Evolutionary conservation across 2,888 invertebrate species (phyloP), one percentile per base, ranked within the genome.

Genomic region (Eulithis prunata): DNA sequence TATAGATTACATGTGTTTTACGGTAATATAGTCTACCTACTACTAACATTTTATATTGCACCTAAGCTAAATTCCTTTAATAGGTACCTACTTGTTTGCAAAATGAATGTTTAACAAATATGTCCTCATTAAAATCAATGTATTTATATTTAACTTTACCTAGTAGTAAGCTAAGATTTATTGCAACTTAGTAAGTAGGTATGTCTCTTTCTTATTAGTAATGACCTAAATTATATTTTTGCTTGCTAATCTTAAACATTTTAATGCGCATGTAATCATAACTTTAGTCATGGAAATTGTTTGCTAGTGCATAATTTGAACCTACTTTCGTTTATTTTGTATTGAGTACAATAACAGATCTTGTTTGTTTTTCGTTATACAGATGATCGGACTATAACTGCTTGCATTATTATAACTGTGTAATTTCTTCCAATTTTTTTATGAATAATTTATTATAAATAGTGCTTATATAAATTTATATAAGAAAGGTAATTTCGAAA

Each of bases 271-370:
- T 41, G 56, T 53, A 58, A 56, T 65, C 57, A 47, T 43, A 52
- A 41, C 10, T 57, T 57, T 38, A n/a, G 38, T 54, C 43, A 47
- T 54, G 13, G 32, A 53, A 57, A 57, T 57, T 46, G 41, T 51
- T 53, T 62, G 61, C 64, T 61, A 45, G 47, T 64, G 64, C 64
- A 68, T 68, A 28, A 55, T 67, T 47, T 56, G 45, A 11, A 57
- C 36, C n/a, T 53, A 43, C 12, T 4, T 55, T 32, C 21, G 32
- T 32, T 5, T 32, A 32, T 11, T 41, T 8, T 38, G 38, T 38
- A 38, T 38, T 38, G 8, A 13, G n/a, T 46, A 46, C 46, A 57
- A 41, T 51, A 47, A 47, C 38, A 21, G 58, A 21, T 21, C 21
- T 21, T 21, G 21, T 21, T 54, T 14, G 41, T 32, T 62, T 41